Conservation (phyloP, 2,888 invertebrate genomes). For the Idaea straminata region DNA sequence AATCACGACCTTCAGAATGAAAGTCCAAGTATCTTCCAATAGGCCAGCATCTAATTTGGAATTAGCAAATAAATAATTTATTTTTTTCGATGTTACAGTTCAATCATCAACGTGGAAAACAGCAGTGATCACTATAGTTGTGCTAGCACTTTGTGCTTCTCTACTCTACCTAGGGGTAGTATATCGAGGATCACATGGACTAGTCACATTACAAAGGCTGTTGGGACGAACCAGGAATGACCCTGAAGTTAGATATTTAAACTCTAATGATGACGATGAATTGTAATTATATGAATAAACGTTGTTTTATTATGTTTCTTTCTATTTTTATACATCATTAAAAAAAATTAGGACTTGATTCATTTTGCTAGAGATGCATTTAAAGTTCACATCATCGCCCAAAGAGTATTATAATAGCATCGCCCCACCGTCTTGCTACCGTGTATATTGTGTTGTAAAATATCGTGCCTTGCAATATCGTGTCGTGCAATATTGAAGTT, state of each 20-base stretch:
- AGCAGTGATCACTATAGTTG: slow-evolving; percentile 36
- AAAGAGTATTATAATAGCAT: no score
- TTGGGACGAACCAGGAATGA: slow-evolving; percentile 44
- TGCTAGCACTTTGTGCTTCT: slow-evolving; percentile 29
- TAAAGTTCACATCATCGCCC: no score
- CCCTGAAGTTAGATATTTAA: slow-evolving; percentile 62
- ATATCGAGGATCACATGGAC: slow-evolving; percentile 30
- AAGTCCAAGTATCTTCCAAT: no score
- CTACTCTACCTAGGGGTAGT: slow-evolving; percentile 25
- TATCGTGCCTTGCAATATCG: no score
- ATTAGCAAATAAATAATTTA: neutral
- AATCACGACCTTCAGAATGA: no score
- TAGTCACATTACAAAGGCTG: slow-evolving; percentile 44
- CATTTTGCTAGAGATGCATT: no score
- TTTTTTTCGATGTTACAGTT: slow-evolving; percentile 28
- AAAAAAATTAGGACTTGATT: neutral
- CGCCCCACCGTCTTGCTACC: no score
- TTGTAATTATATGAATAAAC: neutral
- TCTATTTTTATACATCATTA: neutral
- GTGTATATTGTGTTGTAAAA: no score
- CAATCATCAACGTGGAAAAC: slow-evolving; percentile 35
- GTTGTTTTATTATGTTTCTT: neutral
- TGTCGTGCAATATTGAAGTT: neutral
- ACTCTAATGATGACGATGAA: slow-evolving; percentile 48
- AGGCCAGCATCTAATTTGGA: no score